Evolutionary conservation across 2,888 invertebrate genomes (phyloP).

Genomic region (Schizaphis graminum): DNA sequence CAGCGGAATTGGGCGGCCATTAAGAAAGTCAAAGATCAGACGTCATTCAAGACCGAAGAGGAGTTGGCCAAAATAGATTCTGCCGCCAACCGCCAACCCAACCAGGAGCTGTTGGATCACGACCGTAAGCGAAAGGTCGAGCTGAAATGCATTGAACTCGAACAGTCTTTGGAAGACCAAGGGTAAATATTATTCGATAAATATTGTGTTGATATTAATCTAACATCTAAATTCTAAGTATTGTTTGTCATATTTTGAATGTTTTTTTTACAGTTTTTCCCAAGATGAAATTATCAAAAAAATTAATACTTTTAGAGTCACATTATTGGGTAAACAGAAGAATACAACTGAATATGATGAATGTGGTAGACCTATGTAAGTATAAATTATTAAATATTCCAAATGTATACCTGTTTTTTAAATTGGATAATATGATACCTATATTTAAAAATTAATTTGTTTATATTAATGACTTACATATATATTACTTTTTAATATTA

Average conservation of each 20-base stretch:
- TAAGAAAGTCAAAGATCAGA: slow-evolving; percentile 85
- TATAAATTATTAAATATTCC: slow-evolving; percentile 67
- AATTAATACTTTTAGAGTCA: slow-evolving; percentile 87
- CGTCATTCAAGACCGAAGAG: slow-evolving; percentile 91
- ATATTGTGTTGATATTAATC: not conserved
- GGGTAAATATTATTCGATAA: slow-evolving; percentile 77
- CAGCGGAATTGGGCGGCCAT: slow-evolving; percentile 95
- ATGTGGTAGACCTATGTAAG: slow-evolving; percentile 86
- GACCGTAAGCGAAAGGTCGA: slow-evolving; percentile 96
- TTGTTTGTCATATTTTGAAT: not conserved
- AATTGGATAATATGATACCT: too few relatives aligned
- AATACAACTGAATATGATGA: slow-evolving; percentile 78
- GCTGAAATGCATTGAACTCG: slow-evolving; percentile 95
- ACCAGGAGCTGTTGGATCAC: slow-evolving; percentile 95
- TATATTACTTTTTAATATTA: not conserved
- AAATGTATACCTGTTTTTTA: not conserved
- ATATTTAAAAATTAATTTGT: not conserved
- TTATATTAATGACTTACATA: not conserved
- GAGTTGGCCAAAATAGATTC: slow-evolving; percentile 89
- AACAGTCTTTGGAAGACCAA: slow-evolving; percentile 94
- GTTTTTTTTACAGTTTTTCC: slow-evolving; percentile 79
- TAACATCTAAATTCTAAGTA: not conserved
- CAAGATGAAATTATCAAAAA: slow-evolving; percentile 88
- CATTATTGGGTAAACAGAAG: slow-evolving; percentile 75
- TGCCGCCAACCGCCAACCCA: slow-evolving; percentile 87